Evolutionary conservation across 1,140 invertebrate species (phyloP).

Genomic region (Drosophila asahinai): DNA sequence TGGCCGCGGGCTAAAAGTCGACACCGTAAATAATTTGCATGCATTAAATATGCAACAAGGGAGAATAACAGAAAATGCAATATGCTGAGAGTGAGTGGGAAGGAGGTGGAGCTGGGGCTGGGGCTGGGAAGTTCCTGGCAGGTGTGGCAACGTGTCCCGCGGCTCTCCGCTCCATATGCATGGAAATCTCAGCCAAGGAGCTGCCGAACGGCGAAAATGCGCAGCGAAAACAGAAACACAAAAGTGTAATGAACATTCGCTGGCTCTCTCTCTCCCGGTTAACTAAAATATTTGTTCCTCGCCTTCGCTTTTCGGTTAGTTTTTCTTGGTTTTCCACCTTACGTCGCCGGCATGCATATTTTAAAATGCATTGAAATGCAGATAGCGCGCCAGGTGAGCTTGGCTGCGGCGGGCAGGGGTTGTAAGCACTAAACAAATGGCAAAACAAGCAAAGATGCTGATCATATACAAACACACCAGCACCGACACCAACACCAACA

Average conservation of each 20-base stretch:
- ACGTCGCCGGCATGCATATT: slow-evolving; percentile 58
- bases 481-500: slow-evolving; percentile 9
- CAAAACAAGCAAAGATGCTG: slow-evolving; percentile 72
- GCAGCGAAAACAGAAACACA: slow-evolving; percentile 4
- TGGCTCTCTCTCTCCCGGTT: slow-evolving; percentile 6
- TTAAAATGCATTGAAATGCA: slow-evolving; percentile 73
- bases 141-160: slow-evolving; percentile 62
- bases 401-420: slow-evolving; percentile 6
- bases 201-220: slow-evolving; percentile 24
- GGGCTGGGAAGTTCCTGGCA: slow-evolving; percentile 11
- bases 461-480: slow-evolving; percentile 57
- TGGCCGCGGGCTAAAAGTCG: slow-evolving; percentile 51
- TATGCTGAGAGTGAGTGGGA: slow-evolving; percentile 47
- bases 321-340: slow-evolving; percentile 12
- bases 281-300: slow-evolving; percentile 42
- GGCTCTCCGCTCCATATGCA: slow-evolving; percentile 69
- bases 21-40: slow-evolving; percentile 77
- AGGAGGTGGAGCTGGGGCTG: not conserved
- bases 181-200: slow-evolving; percentile 69
- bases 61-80: slow-evolving; percentile 65
- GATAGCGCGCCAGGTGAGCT: slow-evolving; percentile 41
- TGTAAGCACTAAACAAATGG: slow-evolving; percentile 69
- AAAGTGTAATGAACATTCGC: slow-evolving; percentile 69
- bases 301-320: slow-evolving; percentile 18
- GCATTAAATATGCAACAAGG: slow-evolving; percentile 72